Base-by-base conservation (phyloP, 2,888 invertebrate species). In the Salpingus planirostris region DNA sequence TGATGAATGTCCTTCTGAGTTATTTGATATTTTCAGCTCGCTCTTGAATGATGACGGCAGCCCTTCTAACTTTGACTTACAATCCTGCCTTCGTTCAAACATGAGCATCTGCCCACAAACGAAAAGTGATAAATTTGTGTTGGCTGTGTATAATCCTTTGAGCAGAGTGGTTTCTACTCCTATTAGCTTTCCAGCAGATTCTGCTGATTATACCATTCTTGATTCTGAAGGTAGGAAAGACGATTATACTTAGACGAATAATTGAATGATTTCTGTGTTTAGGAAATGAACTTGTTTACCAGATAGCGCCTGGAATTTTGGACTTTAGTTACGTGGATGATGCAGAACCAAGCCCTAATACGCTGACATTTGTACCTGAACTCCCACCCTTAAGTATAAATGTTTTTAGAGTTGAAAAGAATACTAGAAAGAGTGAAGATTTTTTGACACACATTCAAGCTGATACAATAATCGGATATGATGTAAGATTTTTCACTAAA, bases 101-200 rank as follows among this genome's bases (percentile, higher is more conserved):
- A 72, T 78, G 26, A 77, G 76, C 34, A 66, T 69, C 32, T 82
- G 81, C 45, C 47, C 59, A n/a, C 40, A 65, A 26, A 52, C 69
- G 49, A 78, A 78, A 64, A 35, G 53, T 48, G 45, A 65, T 50
- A 21, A 72, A 67, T 66, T 78, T 42, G 54, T 73, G 1, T 60
- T 78, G 1, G 59, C 72, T 1, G 65, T 77, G 1, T 81, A 80
- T 62, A 81, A 80, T 47, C 77, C 80, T 0, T 49, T 76, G 2
- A 73, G 73, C 13, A 60, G 68, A 14, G 62, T 65, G 42, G 18
- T 18, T 6, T 18, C 18, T 18, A 5, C 5, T 6, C 5, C 18
- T 6, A 18, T 18, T 8, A 18, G 18, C 8, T 18, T 18, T 6
- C 78, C 78, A 1, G 67, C 73, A 23, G 43, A 37, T 12, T 13